phyloP scores from a whole-genome alignment of 1,140 invertebrate genomes.

The Calliopsis andreniformis region DNA sequence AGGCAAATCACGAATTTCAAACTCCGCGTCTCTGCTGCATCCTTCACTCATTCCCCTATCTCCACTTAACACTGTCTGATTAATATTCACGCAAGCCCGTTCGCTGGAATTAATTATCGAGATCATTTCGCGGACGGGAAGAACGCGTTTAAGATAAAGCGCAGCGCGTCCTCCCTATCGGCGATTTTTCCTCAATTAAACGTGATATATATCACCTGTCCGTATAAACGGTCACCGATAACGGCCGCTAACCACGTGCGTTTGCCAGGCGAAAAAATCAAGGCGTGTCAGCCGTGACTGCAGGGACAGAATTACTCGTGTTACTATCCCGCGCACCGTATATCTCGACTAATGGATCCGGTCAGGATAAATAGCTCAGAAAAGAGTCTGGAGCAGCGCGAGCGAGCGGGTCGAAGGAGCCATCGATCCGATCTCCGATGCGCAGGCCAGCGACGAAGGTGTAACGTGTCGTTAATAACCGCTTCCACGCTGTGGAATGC shows the following conservation, averaged over 20 bases:
- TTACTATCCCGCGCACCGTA: slow-evolving; percentile 46
- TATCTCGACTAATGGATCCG: slow-evolving; percentile 58
- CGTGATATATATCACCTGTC: slow-evolving; percentile 27
- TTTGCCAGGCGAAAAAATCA: slow-evolving; percentile 18
- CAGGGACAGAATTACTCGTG: slow-evolving; percentile 55
- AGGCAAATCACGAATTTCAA: not conserved
- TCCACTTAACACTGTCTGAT: not conserved
- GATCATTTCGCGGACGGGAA: not conserved
- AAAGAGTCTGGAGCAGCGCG: slow-evolving; percentile 24
- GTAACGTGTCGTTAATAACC: slow-evolving; percentile 62
- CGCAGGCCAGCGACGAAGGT: slow-evolving; percentile 35
- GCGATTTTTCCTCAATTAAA: slow-evolving; percentile 32
- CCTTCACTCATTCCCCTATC: not conserved
- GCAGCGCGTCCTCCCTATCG: slow-evolving; percentile 21
- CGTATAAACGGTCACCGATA: slow-evolving; percentile 34
- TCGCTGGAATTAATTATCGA: slow-evolving; percentile 36
- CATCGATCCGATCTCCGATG: slow-evolving; percentile 59
- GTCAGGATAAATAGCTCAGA: slow-evolving; percentile 59
- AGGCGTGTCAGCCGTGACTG: slow-evolving; percentile 19
- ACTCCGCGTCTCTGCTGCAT: not conserved
- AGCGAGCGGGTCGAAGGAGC: slow-evolving; percentile 16
- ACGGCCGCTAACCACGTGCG: slow-evolving; percentile 17
- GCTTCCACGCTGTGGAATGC: slow-evolving; percentile 57
- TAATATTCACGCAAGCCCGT: slow-evolving; percentile 26
- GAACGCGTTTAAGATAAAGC: slow-evolving; percentile 58